Percentiles rank a stretch among this genome's conserved stretches.
phyloP scores from a whole-genome alignment of 37 sponge, comb jelly and placozoan species.

The Aplysina aerophoba region DNA sequence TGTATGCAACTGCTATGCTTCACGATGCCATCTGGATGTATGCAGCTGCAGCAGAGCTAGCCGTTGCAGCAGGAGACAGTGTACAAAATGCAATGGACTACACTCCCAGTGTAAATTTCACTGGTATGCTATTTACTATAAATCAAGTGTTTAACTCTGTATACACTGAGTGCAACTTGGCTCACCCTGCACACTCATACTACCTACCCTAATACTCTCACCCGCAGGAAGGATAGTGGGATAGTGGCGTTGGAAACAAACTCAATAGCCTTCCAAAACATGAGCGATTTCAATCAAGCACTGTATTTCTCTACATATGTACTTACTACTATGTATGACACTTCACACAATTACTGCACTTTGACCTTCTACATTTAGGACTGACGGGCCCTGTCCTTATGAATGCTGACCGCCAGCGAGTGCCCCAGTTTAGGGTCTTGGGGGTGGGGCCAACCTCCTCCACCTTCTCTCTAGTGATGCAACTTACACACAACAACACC shows the following conservation, averaged over 20 bases:
- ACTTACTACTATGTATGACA: no score
- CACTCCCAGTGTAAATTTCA: not conserved
- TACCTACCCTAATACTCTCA: no score
- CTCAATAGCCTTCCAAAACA: no score
- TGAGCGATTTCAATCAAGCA: no score
- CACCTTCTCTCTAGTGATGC: not conserved
- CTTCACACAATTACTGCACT: not conserved
- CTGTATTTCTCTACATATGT: no score
- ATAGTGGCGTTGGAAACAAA: no score
- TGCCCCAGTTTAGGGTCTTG: slow-evolving; percentile 7
- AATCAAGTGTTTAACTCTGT: no score
- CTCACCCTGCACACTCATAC: no score
- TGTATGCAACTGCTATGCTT: not conserved
- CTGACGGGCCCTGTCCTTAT: slow-evolving; percentile 4
- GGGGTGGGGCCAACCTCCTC: not conserved
- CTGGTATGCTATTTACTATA: not conserved
- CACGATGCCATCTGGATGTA: slow-evolving; percentile 15
- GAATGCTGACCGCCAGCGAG: not conserved
- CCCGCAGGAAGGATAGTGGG: no score
- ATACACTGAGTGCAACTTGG: no score
- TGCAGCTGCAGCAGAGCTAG: not conserved
- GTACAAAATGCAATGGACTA: not conserved
- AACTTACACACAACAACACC: not conserved
- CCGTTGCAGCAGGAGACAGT: not conserved
- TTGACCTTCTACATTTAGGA: not conserved